phyloP scores from a whole-genome alignment of 2,888 invertebrate species.

The Cistogaster globosa region DNA sequence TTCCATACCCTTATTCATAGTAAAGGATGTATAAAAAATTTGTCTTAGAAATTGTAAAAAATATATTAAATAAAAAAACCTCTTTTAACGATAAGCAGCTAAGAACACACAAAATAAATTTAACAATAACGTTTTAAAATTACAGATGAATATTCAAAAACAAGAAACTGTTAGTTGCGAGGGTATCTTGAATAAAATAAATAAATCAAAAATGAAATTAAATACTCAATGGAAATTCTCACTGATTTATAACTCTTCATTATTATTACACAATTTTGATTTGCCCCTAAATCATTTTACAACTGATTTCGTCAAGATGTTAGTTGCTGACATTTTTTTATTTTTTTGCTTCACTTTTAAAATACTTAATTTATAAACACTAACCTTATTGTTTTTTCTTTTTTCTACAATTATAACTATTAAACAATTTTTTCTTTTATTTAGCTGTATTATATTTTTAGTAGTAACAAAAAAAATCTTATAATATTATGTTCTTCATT shows the following conservation, averaged over 20 bases:
- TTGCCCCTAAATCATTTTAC: not conserved
- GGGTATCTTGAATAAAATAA: too few species aligned
- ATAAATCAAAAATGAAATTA: too few species aligned
- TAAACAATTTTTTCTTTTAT: constrained; percentile 22
- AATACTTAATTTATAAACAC: not conserved
- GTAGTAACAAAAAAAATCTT: constrained; percentile 9
- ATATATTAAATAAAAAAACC: too few species aligned
- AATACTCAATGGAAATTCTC: too few species aligned
- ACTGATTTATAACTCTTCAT: not conserved
- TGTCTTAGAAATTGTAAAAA: too few species aligned
- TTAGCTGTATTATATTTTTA: constrained; percentile 5
- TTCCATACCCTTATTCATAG: too few species aligned
- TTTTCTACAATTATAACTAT: not conserved
- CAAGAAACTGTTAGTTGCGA: too few species aligned
- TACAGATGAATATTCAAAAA: too few species aligned
- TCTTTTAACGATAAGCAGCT: too few species aligned
- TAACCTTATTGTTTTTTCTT: not conserved
- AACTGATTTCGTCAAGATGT: not conserved
- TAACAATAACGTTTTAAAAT: too few species aligned
- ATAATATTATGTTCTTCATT: constrained; percentile 57
- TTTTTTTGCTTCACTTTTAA: not conserved
- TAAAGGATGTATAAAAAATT: too few species aligned
- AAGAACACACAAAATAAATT: too few species aligned
- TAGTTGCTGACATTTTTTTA: not conserved
- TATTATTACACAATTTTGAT: not conserved